Conservation (phyloP, 2,113 vertebrate genomes). For the Danio rerio region GRCz12tu NC_133177.1:36615001-36615500, state of each 20-base stretch:
- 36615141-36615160: slow-evolving; percentile 4
- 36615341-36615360: slow-evolving; percentile 45
- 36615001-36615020: slow-evolving; percentile 26
- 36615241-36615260: slow-evolving; percentile 15
- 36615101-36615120: not conserved
- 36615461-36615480: slow-evolving; percentile 55
- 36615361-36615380: slow-evolving; percentile 51
- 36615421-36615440: slow-evolving; percentile 56
- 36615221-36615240: slow-evolving; percentile 22
- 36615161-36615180: slow-evolving; percentile 19
- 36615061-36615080: not conserved
- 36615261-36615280: slow-evolving; percentile 37
- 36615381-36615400: slow-evolving; percentile 61
- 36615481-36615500: slow-evolving; percentile 44
- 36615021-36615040: not conserved
- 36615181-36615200: slow-evolving; percentile 19
- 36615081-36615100: not conserved
- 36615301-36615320: not conserved
- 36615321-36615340: slow-evolving; percentile 8
- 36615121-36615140: slow-evolving; percentile 3
- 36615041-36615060: not conserved
- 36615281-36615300: not conserved
- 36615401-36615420: slow-evolving; percentile 51
- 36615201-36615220: not conserved
- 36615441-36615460: slow-evolving; percentile 55